A percentile compares a stretch with the other conserved stretches of the same genome.
Evolutionary conservation across 2,113 vertebrate genomes (phyloP).

Genomic region (Athene cunicularia): DNA sequence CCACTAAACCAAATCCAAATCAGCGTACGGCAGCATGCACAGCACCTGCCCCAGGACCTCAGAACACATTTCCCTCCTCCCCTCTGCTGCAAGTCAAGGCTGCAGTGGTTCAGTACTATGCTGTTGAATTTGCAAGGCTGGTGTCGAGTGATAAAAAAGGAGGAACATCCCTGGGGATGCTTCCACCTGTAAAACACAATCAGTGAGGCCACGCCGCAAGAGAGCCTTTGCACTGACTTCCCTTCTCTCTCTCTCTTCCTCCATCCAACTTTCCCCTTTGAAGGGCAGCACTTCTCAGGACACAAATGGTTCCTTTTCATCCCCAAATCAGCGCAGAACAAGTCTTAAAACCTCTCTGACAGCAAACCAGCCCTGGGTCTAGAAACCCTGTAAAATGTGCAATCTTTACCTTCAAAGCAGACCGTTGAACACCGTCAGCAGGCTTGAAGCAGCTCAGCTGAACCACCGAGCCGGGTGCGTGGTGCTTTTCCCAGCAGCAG

Average conservation of each 20-base stretch:
- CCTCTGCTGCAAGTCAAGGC: accelerated
- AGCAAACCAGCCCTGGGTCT: neutral
- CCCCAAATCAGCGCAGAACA: neutral
- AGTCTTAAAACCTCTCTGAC: neutral
- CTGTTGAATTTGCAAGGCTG: neutral
- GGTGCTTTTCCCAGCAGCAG: neutral
- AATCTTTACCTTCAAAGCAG: accelerated
- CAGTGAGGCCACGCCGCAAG: accelerated
- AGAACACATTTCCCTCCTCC: neutral
- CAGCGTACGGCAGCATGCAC: accelerated
- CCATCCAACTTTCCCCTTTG: neutral
- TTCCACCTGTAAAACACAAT: neutral
- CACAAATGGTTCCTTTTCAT: neutral
- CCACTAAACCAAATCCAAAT: neutral
- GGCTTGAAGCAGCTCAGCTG: neutral
- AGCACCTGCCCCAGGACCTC: neutral
- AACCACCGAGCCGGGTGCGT: accelerated
- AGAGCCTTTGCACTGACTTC: neutral
- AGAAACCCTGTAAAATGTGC: accelerated
- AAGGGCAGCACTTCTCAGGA: neutral
- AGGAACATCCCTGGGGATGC: neutral
- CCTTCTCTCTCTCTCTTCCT: neutral
- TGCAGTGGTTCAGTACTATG: neutral
- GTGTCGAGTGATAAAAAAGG: neutral
- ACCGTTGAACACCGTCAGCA: accelerated